Evolutionary conservation across 2,797 vertebrate genomes (phyloP).

Genomic region (Myripristis murdjan): DNA sequence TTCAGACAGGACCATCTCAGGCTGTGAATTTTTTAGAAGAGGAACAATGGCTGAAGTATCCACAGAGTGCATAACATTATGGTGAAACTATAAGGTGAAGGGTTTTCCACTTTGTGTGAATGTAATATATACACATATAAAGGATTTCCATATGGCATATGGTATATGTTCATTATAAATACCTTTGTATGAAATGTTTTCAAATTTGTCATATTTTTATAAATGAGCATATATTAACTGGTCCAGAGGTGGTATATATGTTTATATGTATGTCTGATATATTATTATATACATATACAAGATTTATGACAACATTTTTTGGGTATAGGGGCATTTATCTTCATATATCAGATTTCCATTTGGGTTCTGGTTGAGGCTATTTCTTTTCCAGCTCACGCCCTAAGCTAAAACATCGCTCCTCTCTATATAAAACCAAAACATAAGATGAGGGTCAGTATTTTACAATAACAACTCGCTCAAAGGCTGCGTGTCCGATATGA

Average conservation of each 20-base stretch:
- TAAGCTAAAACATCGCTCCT: conserved; percentile 40
- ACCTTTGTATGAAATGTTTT: too few species aligned
- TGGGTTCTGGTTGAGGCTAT: conserved; percentile 22
- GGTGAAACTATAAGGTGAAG: conserved; percentile 18
- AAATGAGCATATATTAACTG: too few species aligned
- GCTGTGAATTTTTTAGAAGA: conserved; percentile 20
- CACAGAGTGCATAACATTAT: background rate
- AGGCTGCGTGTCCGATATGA: background rate
- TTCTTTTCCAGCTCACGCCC: conserved; percentile 38
- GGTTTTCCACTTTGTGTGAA: conserved; percentile 13
- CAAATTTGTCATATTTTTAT: too few species aligned
- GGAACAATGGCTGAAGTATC: conserved; percentile 27
- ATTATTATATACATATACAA: too few species aligned
- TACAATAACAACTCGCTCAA: background rate
- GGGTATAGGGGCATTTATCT: too few species aligned
- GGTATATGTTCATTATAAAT: too few species aligned
- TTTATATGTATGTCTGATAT: too few species aligned
- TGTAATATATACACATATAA: too few species aligned
- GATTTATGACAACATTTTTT: too few species aligned
- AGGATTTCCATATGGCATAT: too few species aligned
- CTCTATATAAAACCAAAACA: conserved; percentile 43
- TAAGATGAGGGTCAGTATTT: conserved; percentile 28
- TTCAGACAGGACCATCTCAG: conserved; percentile 15
- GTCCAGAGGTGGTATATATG: too few species aligned
- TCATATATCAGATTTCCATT: too few species aligned